Evolutionary conservation across 2,113 vertebrate genomes (phyloP).

Genomic region (Erythrolamprus reginae): DNA sequence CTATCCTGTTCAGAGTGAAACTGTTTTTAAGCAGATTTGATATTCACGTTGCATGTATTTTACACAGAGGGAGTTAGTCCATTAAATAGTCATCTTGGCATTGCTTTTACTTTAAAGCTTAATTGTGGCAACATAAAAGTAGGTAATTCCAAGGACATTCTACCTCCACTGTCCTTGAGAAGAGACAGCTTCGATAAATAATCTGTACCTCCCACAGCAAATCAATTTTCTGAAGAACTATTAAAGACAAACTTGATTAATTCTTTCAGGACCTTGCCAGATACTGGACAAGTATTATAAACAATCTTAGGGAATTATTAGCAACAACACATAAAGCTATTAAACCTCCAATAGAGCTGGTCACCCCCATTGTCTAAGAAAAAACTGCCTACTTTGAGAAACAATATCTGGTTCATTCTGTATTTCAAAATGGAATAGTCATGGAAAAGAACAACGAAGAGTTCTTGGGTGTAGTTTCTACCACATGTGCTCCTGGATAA

Average conservation of each 20-base stretch:
- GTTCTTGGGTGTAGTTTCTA: background rate
- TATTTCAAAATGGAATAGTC: background rate
- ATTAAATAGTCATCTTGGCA: background rate
- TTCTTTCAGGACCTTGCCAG: background rate
- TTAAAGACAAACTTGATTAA: background rate
- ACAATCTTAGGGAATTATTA: background rate
- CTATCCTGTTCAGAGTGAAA: background rate
- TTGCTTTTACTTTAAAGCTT: background rate
- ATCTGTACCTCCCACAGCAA: background rate
- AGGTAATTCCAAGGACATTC: background rate
- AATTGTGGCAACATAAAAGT: background rate
- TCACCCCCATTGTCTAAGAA: background rate
- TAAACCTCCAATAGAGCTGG: background rate
- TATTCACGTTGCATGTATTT: background rate
- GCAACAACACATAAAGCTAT: background rate
- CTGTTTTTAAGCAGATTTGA: background rate
- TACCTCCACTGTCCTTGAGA: background rate
- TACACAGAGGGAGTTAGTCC: background rate
- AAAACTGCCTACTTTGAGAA: background rate
- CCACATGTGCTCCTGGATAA: background rate
- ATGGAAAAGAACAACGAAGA: background rate
- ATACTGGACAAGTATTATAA: background rate
- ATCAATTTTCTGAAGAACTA: background rate
- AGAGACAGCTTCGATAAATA: background rate
- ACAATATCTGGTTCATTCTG: background rate